Conservation (phyloP, 1,140 invertebrate species). For the Muscidifurax raptorellus region DNA sequence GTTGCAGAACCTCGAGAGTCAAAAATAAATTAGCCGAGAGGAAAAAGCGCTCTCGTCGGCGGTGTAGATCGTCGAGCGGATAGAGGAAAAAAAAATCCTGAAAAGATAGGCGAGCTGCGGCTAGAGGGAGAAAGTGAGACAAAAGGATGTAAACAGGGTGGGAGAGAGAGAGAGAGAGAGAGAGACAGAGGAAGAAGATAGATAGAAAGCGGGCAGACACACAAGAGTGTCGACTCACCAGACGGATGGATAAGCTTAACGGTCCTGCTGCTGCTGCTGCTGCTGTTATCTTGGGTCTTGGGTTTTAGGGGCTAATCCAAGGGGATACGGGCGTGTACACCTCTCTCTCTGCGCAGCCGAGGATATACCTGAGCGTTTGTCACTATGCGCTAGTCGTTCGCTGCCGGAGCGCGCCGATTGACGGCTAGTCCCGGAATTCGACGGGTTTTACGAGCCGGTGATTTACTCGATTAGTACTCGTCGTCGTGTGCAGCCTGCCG, state of each 20-base stretch:
- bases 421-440: slow-evolving; percentile 37
- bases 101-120: not conserved
- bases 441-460: slow-evolving; percentile 39
- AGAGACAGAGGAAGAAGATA: slow-evolving; percentile 6
- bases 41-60: not conserved
- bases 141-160: slow-evolving; percentile 34
- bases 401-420: slow-evolving; percentile 16
- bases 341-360: not conserved
- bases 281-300: slow-evolving; percentile 61
- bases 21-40: not conserved
- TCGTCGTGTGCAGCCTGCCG: not conserved
- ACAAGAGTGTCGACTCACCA: slow-evolving; percentile 51
- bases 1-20: not conserved
- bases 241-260: slow-evolving; percentile 65
- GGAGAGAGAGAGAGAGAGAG: slow-evolving; percentile 4
- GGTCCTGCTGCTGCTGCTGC: slow-evolving; percentile 24
- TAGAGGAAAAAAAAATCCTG: not conserved
- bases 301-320: slow-evolving; percentile 66
- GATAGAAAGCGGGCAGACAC: slow-evolving; percentile 20
- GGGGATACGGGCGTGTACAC: slow-evolving; percentile 54
- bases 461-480: slow-evolving; percentile 43
- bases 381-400: slow-evolving; percentile 50
- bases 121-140: slow-evolving; percentile 17
- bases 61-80: not conserved
- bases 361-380: slow-evolving; percentile 61